phyloP scores from a whole-genome alignment of 2,797 vertebrate species.

The Lithobates sylvaticus region DNA sequence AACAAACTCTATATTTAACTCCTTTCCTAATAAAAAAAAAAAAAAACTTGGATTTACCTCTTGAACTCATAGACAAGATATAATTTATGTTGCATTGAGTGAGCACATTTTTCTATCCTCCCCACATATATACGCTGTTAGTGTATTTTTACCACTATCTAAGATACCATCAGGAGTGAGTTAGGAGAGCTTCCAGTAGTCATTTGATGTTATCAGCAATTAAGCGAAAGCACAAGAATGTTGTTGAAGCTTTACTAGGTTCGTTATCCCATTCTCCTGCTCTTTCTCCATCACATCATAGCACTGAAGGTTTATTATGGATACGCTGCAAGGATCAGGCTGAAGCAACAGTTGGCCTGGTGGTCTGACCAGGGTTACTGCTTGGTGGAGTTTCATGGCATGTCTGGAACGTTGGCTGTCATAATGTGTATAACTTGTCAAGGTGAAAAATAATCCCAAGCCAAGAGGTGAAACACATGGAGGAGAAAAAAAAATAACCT shows the following conservation, averaged over 20 bases:
- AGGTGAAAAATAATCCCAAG: conserved; percentile 2
- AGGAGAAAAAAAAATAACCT: background rate
- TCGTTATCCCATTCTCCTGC: background rate
- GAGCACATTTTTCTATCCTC: conserved; percentile 37
- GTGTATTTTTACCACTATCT: conserved; percentile 12
- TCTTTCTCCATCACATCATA: conserved; percentile 2
- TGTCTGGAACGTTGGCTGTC: conserved; percentile 34
- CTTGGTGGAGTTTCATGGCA: conserved; percentile 43
- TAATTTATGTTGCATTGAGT: conserved; percentile 20
- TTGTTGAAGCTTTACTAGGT: background rate
- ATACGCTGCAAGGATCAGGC: background rate
- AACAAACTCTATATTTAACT: conserved; percentile 7
- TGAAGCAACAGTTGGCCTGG: conserved; percentile 37
- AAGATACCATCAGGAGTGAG: conserved; percentile 30
- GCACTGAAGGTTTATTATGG: conserved; percentile 35
- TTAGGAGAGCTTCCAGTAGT: conserved; percentile 21
- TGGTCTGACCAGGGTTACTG: conserved; percentile 56
- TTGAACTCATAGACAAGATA: background rate
- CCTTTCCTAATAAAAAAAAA: conserved; percentile 6
- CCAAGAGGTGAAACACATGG: background rate
- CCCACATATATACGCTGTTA: conserved; percentile 15
- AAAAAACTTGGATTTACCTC: conserved; percentile 13
- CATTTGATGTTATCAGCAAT: conserved; percentile 7
- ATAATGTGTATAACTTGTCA: conserved; percentile 30
- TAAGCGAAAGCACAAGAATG: conserved; percentile 35